Conservation (phyloP, 2,113 vertebrate species). For the Lanius ludovicianus region DNA sequence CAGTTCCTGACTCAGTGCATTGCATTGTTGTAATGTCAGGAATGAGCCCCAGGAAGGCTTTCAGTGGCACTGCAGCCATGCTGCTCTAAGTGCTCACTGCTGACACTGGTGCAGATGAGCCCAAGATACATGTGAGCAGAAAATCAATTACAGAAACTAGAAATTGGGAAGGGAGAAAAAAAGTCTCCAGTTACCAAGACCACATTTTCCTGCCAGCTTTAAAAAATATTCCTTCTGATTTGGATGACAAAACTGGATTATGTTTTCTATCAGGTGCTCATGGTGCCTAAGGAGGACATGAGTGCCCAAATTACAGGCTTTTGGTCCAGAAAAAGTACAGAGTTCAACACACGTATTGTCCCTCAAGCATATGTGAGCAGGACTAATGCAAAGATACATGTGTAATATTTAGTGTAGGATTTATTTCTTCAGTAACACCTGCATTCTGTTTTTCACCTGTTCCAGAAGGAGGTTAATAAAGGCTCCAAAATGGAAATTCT, state of each 20-base stretch:
- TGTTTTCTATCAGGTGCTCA: neutral
- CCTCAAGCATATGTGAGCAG: neutral
- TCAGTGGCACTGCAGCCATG: conserved; percentile 26
- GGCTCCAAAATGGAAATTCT: neutral
- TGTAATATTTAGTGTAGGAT: neutral
- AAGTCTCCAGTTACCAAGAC: neutral
- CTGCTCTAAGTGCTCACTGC: conserved; percentile 56
- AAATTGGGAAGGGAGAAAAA: neutral
- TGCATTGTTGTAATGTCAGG: conserved; percentile 22
- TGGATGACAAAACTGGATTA: neutral
- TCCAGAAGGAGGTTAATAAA: neutral
- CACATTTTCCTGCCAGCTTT: neutral
- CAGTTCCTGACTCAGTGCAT: neutral
- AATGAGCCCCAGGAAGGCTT: conserved; percentile 32
- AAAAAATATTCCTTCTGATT: neutral
- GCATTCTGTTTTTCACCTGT: neutral
- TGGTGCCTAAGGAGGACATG: neutral
- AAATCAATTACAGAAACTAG: conserved; percentile 33
- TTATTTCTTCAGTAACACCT: neutral
- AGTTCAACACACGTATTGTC: neutral
- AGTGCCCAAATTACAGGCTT: neutral
- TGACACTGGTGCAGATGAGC: conserved; percentile 40
- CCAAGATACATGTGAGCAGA: neutral
- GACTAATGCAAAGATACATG: neutral
- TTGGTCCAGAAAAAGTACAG: neutral